phyloP scores from a whole-genome alignment of 2,113 vertebrate genomes.

The Saiga tatarica region DNA sequence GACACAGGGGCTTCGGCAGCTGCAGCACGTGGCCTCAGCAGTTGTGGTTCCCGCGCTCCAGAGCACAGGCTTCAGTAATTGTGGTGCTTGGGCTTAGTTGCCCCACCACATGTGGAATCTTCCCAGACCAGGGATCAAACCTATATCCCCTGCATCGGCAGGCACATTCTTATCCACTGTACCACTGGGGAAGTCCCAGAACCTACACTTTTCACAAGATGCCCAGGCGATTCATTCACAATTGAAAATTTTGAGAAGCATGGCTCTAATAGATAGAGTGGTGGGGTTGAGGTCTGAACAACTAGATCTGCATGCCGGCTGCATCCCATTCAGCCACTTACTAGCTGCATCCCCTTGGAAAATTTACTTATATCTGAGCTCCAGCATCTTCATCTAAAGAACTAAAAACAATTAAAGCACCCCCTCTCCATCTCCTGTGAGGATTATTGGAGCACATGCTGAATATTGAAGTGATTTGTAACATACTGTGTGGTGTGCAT shows the following conservation, averaged over 20 bases:
- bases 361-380: background rate
- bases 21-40: background rate
- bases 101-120: background rate
- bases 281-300: background rate
- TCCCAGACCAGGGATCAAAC: background rate
- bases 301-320: background rate
- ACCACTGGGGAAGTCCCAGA: background rate
- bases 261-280: background rate
- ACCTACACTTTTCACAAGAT: background rate
- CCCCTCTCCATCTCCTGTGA: background rate
- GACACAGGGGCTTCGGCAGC: background rate
- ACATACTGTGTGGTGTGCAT: background rate
- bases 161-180: background rate
- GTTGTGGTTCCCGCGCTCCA: background rate
- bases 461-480: background rate
- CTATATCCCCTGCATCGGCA: background rate
- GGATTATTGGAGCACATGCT: background rate
- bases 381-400: background rate
- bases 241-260: background rate
- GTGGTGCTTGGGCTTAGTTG: background rate
- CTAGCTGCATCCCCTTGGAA: background rate
- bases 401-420: background rate
- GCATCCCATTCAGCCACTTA: background rate
- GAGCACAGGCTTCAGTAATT: background rate
- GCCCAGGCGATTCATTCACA: background rate